Conservation (phyloP, 2,797 vertebrate species). For the Lateolabrax maculatus region DNA sequence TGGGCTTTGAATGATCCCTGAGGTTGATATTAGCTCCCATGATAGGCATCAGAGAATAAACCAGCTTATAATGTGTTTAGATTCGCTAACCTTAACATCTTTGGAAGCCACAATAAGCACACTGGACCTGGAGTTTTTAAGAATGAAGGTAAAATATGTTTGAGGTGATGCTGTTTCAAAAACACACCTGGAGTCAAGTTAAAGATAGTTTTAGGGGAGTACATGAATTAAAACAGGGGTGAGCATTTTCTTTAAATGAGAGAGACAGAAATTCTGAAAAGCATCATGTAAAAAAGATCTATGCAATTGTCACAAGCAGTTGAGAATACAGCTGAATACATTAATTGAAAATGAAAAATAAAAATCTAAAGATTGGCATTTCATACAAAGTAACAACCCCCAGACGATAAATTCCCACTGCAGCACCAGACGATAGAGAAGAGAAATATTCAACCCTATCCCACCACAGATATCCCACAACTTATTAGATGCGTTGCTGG, state of each 20-base stretch:
- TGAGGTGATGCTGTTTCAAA: slow-evolving; percentile 13
- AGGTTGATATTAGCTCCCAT: slow-evolving; percentile 82
- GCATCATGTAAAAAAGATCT: background rate
- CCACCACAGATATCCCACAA: slow-evolving; percentile 81
- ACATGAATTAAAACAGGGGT: background rate
- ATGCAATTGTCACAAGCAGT: background rate
- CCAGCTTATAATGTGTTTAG: slow-evolving; percentile 72
- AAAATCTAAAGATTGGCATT: slow-evolving; percentile 1
- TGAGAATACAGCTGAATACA: background rate
- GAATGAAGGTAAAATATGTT: slow-evolving; percentile 35
- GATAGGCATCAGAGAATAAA: slow-evolving; percentile 76
- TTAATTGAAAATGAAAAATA: slow-evolving; percentile 12
- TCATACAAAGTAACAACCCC: slow-evolving; percentile 44
- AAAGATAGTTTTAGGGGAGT: background rate
- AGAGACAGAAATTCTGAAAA: slow-evolving; percentile 1
- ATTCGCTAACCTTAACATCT: slow-evolving; percentile 70
- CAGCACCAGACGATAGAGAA: slow-evolving; percentile 61
- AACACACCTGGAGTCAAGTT: slow-evolving; percentile 21
- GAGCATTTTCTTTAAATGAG: background rate
- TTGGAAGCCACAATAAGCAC: slow-evolving; percentile 63
- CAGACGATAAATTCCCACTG: slow-evolving; percentile 64
- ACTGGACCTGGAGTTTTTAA: slow-evolving; percentile 33
- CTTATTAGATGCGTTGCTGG: slow-evolving; percentile 84
- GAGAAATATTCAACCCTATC: slow-evolving; percentile 78
- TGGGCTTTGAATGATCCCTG: slow-evolving; percentile 77